These are phyloP conservation scores for Scrobipalpa atriplicella DNA, from an alignment of 2,888 invertebrate species.

Conservation along the genomic window DNA sequence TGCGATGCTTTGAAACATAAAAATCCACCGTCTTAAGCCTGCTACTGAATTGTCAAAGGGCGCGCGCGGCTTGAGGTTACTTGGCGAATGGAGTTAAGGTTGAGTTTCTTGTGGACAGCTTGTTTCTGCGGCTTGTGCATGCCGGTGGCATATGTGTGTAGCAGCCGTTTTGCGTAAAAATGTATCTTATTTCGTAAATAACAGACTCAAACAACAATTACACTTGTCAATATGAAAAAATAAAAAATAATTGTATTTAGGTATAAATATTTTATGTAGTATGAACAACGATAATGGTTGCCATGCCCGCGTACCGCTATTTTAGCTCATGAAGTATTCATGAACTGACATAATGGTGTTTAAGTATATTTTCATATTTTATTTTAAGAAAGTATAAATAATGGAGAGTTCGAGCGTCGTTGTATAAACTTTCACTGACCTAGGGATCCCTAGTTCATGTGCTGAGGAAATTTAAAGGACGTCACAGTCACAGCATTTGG, in stretches of 20 bases:
- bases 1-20: too few relatives aligned
- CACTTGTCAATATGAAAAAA: too few relatives aligned
- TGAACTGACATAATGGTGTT: not conserved
- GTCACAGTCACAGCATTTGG: not conserved
- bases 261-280: not conserved
- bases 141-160: too few relatives aligned
- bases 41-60: too few relatives aligned
- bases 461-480: slow-evolving; percentile 8
- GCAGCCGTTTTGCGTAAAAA: too few relatives aligned
- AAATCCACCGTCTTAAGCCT: too few relatives aligned
- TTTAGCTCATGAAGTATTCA: slow-evolving; percentile 16
- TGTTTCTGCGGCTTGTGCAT: too few relatives aligned
- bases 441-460: slow-evolving; percentile 17
- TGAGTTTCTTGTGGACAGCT: not conserved
- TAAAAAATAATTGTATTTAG: too few relatives aligned
- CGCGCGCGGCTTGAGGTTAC: too few relatives aligned
- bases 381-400: slow-evolving; percentile 10
- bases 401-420: not conserved
- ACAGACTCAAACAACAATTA: too few relatives aligned
- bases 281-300: not conserved
- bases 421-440: slow-evolving; percentile 13
- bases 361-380: slow-evolving; percentile 15
- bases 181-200: too few relatives aligned
- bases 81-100: too few relatives aligned
- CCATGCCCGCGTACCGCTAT: not conserved